Evolutionary conservation across 2,888 invertebrate species (phyloP).

Genomic region (Andrena bucephala): DNA sequence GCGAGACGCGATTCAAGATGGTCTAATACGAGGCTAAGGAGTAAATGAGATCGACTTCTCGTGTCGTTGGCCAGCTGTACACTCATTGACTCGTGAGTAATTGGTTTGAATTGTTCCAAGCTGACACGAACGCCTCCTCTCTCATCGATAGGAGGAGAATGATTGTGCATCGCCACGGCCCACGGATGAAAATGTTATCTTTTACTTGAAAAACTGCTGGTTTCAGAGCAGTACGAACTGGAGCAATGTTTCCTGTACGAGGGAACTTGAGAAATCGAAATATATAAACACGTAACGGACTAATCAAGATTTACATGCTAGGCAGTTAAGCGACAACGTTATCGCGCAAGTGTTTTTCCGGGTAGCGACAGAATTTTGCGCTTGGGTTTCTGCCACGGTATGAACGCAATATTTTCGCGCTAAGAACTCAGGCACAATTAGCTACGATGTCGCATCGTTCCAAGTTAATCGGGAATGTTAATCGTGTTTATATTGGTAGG

Average conservation of each 20-base stretch:
- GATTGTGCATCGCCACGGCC: background rate
- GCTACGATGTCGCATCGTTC: constrained; percentile 9
- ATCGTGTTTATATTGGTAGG: constrained; percentile 30
- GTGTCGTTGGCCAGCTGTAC: constrained; percentile 22
- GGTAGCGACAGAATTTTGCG: background rate
- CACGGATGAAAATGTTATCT: background rate
- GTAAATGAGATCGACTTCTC: constrained; percentile 3
- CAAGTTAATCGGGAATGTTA: constrained; percentile 43
- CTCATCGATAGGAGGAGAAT: constrained; percentile 5
- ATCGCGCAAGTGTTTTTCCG: background rate
- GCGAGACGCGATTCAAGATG: constrained; percentile 15
- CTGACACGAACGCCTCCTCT: constrained; percentile 13
- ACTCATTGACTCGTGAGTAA: constrained; percentile 48
- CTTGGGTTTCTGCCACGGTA: background rate
- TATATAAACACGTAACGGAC: too few relatives aligned
- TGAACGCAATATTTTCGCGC: background rate
- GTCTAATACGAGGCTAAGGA: constrained; percentile 14
- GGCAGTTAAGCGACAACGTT: background rate
- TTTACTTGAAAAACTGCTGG: background rate
- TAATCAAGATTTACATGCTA: constrained; percentile 1
- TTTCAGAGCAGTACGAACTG: background rate
- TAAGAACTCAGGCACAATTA: background rate
- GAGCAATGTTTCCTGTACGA: too few relatives aligned
- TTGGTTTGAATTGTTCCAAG: constrained; percentile 53
- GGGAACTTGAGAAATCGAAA: too few relatives aligned